These are phyloP conservation scores for Macrobrachium nipponense DNA, from an alignment of 1,140 invertebrate species.

Conservation along the genomic window DNA sequence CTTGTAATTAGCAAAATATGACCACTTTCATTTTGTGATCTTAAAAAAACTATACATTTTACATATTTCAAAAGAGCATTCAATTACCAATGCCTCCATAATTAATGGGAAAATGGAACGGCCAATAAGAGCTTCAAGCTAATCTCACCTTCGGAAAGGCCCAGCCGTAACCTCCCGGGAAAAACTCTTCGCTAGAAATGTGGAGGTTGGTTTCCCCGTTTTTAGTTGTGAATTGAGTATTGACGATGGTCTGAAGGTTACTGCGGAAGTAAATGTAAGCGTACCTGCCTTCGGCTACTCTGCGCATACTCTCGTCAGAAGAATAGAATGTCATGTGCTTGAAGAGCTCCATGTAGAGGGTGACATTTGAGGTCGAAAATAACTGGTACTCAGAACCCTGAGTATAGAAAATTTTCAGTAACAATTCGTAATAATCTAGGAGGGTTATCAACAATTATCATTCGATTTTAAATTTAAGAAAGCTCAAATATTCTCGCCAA, in stretches of 20 bases:
- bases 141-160: conserved; percentile 56
- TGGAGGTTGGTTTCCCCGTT: conserved; percentile 52
- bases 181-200: conserved; percentile 54
- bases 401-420: background rate
- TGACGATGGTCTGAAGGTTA: conserved; percentile 57
- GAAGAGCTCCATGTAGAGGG: conserved; percentile 59
- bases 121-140: no score
- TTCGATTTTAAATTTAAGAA: no score
- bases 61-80: no score
- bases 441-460: no score
- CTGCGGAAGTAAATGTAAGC: conserved; percentile 62
- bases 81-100: no score
- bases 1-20: no score
- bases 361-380: conserved; percentile 58
- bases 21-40: no score
- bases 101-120: no score
- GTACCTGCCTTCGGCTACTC: conserved; percentile 54
- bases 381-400: conserved; percentile 63
- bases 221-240: conserved; percentile 45
- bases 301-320: conserved; percentile 47
- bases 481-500: no score
- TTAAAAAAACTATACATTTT: no score
- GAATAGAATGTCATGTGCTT: conserved; percentile 54
- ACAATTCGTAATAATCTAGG: background rate
- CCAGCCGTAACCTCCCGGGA: conserved; percentile 63